Base-by-base conservation (phyloP, 2,113 vertebrate species). In the Atherinomorus stipes region DNA sequence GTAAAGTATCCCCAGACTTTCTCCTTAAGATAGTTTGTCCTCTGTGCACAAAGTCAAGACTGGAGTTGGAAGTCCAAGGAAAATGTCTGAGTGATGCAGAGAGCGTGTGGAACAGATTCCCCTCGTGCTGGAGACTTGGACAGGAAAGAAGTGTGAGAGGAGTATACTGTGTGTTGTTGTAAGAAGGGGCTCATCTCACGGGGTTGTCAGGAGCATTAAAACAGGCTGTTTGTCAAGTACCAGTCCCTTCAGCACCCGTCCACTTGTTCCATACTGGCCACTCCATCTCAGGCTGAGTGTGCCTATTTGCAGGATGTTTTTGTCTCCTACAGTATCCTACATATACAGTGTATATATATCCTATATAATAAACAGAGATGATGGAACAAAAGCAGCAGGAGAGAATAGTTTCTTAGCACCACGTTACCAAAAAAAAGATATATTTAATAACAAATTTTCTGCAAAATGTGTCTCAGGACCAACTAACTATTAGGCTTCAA, bases 191-290 rank as follows among this genome's bases (percentile, higher is more conserved):
- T 82, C 60, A 40, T 81, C 83, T 83, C 73, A 63, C 70, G 16
- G 64, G 70, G 53, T 67, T 84, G 82, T 91, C 59, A 78, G 77
- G 82, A 81, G 83, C 77, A 59, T 88, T 90, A 76, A 84, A 85
- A 86, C 85, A 81, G 83, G 81, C 76, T 72, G 78, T 89, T 82
- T 88, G 84, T 87, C 78, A 82, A 84, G 83, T 69, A 75, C 81
- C 74, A 77, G 58, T 66, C 22, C 57, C 34, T 54, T 56, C 66
- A 52, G 71, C 72, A 26, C 47, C 68, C 59, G 5, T 64, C 53
- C 45, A 34, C 63, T 64, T 4, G 44, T 57, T 85, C 64, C 44
- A 28, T 53, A 74, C 64, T 61, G 53, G 50, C 52, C 60, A 28
- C 56, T 65, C 40, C 49, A 57, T 23, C 38, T 23, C 59, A 68